Evolutionary conservation across 2,888 invertebrate genomes (phyloP), one percentile per base, ranked within the genome.

Genomic region (Coronaproctus castanopsis): DNA sequence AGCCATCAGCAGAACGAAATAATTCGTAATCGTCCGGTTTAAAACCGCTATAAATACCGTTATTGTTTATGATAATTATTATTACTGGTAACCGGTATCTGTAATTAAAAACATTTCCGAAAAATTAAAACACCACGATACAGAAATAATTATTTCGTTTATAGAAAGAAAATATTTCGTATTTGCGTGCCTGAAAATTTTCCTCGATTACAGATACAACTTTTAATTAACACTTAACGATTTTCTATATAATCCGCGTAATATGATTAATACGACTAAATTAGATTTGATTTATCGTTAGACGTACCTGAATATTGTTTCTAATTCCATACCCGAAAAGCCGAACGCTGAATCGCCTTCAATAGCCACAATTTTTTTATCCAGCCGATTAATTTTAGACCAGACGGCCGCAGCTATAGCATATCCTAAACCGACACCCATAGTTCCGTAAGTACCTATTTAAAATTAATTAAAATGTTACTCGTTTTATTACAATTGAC

Each of bases 301-400:
- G 14, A 24, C 49, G 21, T 64, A 78, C 78, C 81, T 76, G 69
- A 86, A 82, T 81, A 95, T 88, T 0, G 96, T 97, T 75, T 97
- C 97, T 23, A 96, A 78, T 76, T 97, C 97, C 93, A 96, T 93
- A 68, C 90, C 96, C 23, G 93, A 92, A 75, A 97, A 97, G 1
- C 97, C 97, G 73, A 97, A 95, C 1, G 96, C 97, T 52, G 92
- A 92, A 71, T 97, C 97, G 0, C 96, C 96, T 74, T 95, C 92
- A 0, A 96, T 85, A 70, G 95, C 95, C 59, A 96, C 75, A 0
- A 97, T 92, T 63, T 82, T 78, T 69, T 91, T 91, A 1, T 75
- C 75, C 0, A 91, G 88, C 8, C 80, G 80, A 70, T 84, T 74
- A 70, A 91, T 85, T 62, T 85, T 82, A 68, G 89, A 90, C 75